phyloP scores from a whole-genome alignment of 2,113 vertebrate genomes.

The Pollachius pollachius region DNA sequence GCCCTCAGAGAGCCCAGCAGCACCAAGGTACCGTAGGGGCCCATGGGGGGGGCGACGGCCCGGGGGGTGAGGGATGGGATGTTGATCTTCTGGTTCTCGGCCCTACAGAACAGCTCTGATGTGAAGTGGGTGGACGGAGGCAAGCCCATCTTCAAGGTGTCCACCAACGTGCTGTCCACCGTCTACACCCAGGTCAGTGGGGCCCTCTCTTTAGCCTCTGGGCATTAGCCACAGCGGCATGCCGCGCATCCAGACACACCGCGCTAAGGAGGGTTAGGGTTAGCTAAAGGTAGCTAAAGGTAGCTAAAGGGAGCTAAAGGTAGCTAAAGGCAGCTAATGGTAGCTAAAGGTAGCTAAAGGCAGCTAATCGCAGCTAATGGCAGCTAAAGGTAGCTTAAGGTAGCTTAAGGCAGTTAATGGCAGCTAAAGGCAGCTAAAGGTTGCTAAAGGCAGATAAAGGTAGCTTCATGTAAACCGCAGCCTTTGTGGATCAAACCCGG shows the following conservation, averaged over 20 bases:
- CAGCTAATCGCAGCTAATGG: too few species aligned
- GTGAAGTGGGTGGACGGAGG: conserved; percentile 94
- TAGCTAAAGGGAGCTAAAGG: too few species aligned
- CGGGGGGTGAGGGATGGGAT: not conserved
- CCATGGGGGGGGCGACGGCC: not conserved
- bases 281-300: too few species aligned
- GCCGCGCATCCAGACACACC: not conserved
- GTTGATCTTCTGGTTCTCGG: not conserved
- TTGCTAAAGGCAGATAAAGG: too few species aligned
- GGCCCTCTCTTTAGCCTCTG: not conserved
- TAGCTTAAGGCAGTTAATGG: too few species aligned
- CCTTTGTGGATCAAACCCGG: too few species aligned
- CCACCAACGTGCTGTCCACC: conserved; percentile 88
- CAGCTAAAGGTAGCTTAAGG: too few species aligned
- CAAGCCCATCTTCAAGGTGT: conserved; percentile 91
- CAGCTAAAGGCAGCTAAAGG: too few species aligned
- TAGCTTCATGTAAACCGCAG: too few species aligned
- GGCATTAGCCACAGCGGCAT: not conserved
- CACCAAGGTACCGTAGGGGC: conserved; percentile 78
- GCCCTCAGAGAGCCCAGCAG: conserved; percentile 82
- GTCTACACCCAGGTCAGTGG: conserved; percentile 92
- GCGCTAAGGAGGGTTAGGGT: too few species aligned
- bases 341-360: too few species aligned
- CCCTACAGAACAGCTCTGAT: conserved; percentile 77
- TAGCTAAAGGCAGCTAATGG: too few species aligned